These are phyloP conservation scores for Chanos chanos DNA, from an alignment of 2,797 vertebrate species.

Conservation along the genomic window DNA sequence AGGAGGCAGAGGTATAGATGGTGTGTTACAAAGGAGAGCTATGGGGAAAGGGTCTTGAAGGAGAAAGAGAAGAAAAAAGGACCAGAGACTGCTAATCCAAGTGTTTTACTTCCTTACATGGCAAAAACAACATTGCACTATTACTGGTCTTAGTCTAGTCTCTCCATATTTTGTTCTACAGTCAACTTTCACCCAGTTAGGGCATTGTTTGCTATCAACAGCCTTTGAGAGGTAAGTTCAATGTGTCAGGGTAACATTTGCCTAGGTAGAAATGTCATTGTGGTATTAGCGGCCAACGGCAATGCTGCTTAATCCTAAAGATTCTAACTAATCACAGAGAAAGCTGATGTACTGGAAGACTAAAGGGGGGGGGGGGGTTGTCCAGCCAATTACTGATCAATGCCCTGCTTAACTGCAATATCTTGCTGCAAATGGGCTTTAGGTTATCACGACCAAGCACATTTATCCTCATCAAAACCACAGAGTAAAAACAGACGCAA, in stretches of 20 bases:
- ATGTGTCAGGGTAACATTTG: neutral
- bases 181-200: no score
- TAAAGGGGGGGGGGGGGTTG: no score
- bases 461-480: slow-evolving; percentile 16
- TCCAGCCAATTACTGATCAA: slow-evolving; percentile 34
- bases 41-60: no score
- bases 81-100: no score
- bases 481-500: neutral
- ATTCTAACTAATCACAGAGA: slow-evolving; percentile 34
- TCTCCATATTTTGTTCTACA: no score
- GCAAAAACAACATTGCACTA: no score
- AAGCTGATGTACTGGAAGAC: slow-evolving; percentile 23
- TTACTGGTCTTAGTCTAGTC: no score
- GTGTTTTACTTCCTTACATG: no score
- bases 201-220: no score
- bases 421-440: slow-evolving; percentile 35
- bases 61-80: no score
- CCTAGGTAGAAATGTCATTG: neutral
- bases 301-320: slow-evolving; percentile 30
- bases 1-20: no score
- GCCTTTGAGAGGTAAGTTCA: neutral
- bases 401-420: slow-evolving; percentile 39
- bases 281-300: neutral
- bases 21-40: no score
- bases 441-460: slow-evolving; percentile 27